These are phyloP conservation scores for Micromys minutus DNA, from an alignment of 2,113 vertebrate genomes.

Conservation along the genomic window DNA sequence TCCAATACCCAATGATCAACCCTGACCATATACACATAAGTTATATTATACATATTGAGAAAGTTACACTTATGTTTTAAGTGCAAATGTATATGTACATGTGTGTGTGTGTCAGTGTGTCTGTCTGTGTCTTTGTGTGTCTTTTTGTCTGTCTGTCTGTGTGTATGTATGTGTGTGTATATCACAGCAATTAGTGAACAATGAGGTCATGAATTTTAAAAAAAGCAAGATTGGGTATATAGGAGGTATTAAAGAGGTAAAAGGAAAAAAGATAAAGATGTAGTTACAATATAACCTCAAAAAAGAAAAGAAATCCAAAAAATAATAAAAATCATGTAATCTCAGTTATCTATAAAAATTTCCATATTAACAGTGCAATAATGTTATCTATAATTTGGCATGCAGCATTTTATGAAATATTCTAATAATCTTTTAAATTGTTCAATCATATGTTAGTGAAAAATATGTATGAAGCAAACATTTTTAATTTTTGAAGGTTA, in stretches of 20 bases:
- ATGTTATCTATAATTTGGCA: not conserved
- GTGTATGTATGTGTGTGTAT: not conserved
- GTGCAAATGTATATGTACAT: not conserved
- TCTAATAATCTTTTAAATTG: conserved; percentile 19
- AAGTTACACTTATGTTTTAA: not conserved
- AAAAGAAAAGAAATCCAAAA: too few relatives aligned
- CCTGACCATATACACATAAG: not conserved
- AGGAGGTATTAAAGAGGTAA: not conserved
- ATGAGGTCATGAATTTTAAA: not conserved
- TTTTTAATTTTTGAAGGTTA: not conserved
- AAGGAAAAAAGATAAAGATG: not conserved
- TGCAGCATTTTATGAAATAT: not conserved
- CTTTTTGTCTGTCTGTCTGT: not conserved
- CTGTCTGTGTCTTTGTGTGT: not conserved
- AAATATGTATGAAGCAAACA: not conserved
- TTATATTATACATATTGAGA: not conserved
- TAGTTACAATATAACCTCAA: not conserved
- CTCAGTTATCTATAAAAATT: not conserved
- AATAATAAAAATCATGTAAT: not conserved
- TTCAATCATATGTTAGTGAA: not conserved
- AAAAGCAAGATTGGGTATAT: not conserved
- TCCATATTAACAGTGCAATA: not conserved
- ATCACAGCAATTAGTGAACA: not conserved
- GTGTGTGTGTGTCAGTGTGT: not conserved
- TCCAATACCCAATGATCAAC: not conserved